Conservation (phyloP, 2,888 invertebrate genomes). For the Blomia tropicalis region DNA sequence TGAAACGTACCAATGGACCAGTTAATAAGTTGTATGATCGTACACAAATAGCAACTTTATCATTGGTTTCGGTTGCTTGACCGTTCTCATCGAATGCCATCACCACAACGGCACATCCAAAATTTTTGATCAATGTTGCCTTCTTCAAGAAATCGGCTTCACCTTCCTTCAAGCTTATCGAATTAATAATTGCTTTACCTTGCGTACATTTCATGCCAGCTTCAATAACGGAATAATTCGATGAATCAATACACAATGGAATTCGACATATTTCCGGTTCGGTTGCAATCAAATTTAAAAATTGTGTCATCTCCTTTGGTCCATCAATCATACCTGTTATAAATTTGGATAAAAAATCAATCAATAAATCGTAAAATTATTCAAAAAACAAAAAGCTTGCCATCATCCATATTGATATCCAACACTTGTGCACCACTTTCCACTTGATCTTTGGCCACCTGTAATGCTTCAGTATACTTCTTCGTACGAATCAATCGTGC, state of each 20-base stretch:
- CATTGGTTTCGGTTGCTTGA: conserved; percentile 42
- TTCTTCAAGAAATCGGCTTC: conserved; percentile 43
- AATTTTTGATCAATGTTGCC: conserved; percentile 38
- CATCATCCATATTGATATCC: conserved; percentile 47
- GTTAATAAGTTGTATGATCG: conserved; percentile 42
- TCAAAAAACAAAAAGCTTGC: background rate
- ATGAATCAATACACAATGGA: conserved; percentile 45
- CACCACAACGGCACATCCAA: conserved; percentile 44
- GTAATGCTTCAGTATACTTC: conserved; percentile 43
- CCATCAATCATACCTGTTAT: conserved; percentile 41
- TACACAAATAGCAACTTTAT: conserved; percentile 43
- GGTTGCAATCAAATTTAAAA: conserved; percentile 42
- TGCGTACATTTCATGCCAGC: conserved; percentile 44
- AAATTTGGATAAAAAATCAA: background rate
- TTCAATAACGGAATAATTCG: conserved; percentile 43
- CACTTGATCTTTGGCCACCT: conserved; percentile 42
- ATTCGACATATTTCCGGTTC: conserved; percentile 45
- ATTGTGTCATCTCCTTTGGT: conserved; percentile 41
- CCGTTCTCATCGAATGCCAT: conserved; percentile 48
- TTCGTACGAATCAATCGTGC: conserved; percentile 41
- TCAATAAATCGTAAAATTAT: background rate
- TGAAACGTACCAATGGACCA: conserved; percentile 40
- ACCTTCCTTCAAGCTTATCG: conserved; percentile 45
- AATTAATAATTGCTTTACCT: conserved; percentile 45
- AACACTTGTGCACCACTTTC: conserved; percentile 45